These are phyloP conservation scores for Lophura nycthemera DNA, from an alignment of 2,113 vertebrate genomes.

Conservation along the genomic window DNA sequence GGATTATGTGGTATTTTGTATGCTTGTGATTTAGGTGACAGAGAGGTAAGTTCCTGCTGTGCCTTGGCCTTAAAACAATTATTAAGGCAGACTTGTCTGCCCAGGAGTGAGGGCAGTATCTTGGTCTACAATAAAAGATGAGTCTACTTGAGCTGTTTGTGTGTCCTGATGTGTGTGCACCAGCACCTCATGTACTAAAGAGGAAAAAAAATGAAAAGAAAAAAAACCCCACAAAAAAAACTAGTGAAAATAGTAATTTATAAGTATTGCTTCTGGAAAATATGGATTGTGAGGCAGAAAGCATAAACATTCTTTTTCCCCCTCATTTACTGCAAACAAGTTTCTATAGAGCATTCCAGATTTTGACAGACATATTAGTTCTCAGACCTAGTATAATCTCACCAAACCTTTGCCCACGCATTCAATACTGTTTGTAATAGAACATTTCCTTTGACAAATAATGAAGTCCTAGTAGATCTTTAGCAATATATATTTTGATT, in stretches of 20 bases:
- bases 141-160: neutral
- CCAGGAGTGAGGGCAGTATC: neutral
- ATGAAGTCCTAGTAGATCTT: neutral
- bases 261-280: neutral
- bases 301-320: neutral
- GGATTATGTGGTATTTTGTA: constrained; percentile 6
- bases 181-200: neutral
- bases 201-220: neutral
- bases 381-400: neutral
- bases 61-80: neutral
- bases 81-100: neutral
- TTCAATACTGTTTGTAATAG: neutral
- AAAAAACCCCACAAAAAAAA: accelerated
- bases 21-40: neutral
- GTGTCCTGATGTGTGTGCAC: neutral
- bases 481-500: neutral
- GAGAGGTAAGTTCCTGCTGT: constrained; percentile 28
- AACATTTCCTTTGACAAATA: neutral
- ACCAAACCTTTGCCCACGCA: neutral
- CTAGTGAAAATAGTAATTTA: neutral
- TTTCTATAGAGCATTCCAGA: neutral
- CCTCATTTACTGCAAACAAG: constrained; percentile 13
- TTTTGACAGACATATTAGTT: neutral
- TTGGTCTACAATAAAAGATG: neutral
- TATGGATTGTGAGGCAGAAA: neutral